Evolutionary conservation across 2,888 invertebrate genomes (phyloP), one percentile per base, ranked within the genome.

Genomic region (Pimpla rufipes): DNA sequence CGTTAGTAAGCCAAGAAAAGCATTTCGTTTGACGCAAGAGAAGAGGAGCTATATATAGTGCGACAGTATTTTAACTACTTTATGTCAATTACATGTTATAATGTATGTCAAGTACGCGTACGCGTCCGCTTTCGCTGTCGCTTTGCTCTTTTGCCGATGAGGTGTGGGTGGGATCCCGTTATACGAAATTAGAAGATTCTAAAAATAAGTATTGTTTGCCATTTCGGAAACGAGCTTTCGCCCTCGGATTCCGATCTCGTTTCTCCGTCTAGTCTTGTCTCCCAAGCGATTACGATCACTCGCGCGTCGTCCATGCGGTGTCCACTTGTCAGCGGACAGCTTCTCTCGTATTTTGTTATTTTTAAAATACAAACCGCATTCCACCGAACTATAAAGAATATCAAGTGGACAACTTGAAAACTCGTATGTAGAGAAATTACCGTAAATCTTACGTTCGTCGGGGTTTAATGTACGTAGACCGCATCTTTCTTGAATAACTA

Each of bases 161-260:
- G 16, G 37, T 59, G 8, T 35, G 10, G 16, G 8, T 8, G 59
- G 37, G 8, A 35, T 7, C 35, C 13, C 59, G 37, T 59, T 55
- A 59, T 50, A 50, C 50, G 8, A 50, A 68, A 50, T 50, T 68
- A 35, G 67, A 50, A 50, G 29, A 23, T 6, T 68, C 47, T 68
- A 68, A 50, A 50, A 68, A 68, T 68, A 68, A 50, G 8, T n/a
- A 29, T 18, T 50, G 47, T n/a, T 47, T 68, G 50, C 18, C 67
- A 35, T 68, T 68, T 50, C n/a, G 16, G n/a, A 68, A 68, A 16
- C 47, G 47, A 68, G 47, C 47, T 37, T 37, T 37, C n/a, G 59
- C 16, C 37, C 59, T 66, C 45, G 66, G n/a, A 66, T 66, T 66
- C 45, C 45, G 45, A 18, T 11, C n/a, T n/a, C 62, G 66, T 42